Evolutionary conservation across 37 sponge, comb jelly and placozoan species (phyloP), one percentile per base, ranked within the genome.

Genomic region (Cliona cf. orientalis): DNA sequence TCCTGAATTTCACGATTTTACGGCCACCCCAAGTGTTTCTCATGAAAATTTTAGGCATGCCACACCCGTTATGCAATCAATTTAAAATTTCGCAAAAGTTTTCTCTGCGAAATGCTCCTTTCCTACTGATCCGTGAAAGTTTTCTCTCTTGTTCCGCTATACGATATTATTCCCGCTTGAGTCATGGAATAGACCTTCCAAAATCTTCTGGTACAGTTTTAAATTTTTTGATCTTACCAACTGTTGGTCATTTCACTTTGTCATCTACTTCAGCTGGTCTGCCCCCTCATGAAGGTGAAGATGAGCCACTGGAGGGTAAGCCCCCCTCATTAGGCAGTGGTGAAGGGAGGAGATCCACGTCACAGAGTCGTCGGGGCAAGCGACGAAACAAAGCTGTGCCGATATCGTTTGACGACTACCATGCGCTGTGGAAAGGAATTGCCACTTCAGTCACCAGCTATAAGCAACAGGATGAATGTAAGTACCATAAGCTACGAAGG

Each of bases 361-460:
- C 59, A 58, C 40, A 26, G 40, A 38, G n/a, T 7, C 60, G 28
- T 4, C 23, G 60, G 14, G 14, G 14, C 4, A 9, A 29, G 60
- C 5, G 73, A n/a, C 41, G n/a, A 40, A 21, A 44, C 2, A 42
- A 33, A 75, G 23, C 58, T 31, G 76, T 69, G 56, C 66, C 41
- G 25, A 44, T 93, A 4, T 91, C 95, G 25, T 94, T 84, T 84
- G 91, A 84, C 77, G 89, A 94, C 61, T 94, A 94, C 67, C 89
- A 84, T 38, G 44, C 71, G 3, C 44, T 90, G 4, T 94, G 95
- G 95, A 90, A 76, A 75, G 91, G 91, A 0, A 78, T 94, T 61
- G 95, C 95, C 34, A 94, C 95, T 17, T 87, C 95, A 3, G 46
- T 77, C 43, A 66, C 88, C 36, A 53, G 31, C 1, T 46, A 71